Conservation (phyloP, 2,113 vertebrate genomes). For the Xenopus tropicalis region UCB_Xtro_10.0 CM004450.2:127146001-127146500, state of each 20-base stretch:
- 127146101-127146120: background rate
- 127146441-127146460: background rate
- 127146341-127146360: too few relatives aligned
- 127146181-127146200: background rate
- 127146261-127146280: background rate
- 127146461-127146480: background rate
- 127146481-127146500: background rate
- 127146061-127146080: conserved; percentile 14
- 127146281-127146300: too few relatives aligned
- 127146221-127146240: background rate
- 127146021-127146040: background rate
- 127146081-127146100: conserved; percentile 25
- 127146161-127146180: background rate
- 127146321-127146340: background rate
- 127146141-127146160: background rate
- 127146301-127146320: background rate
- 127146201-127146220: background rate
- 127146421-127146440: background rate
- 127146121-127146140: background rate
- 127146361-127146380: too few relatives aligned
- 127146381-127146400: too few relatives aligned
- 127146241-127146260: background rate
- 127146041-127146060: conserved; percentile 12
- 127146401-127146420: background rate
- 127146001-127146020: conserved; percentile 8